phyloP scores from a whole-genome alignment of 2,797 vertebrate species.

The Epinephelus malabaricus region DNA sequence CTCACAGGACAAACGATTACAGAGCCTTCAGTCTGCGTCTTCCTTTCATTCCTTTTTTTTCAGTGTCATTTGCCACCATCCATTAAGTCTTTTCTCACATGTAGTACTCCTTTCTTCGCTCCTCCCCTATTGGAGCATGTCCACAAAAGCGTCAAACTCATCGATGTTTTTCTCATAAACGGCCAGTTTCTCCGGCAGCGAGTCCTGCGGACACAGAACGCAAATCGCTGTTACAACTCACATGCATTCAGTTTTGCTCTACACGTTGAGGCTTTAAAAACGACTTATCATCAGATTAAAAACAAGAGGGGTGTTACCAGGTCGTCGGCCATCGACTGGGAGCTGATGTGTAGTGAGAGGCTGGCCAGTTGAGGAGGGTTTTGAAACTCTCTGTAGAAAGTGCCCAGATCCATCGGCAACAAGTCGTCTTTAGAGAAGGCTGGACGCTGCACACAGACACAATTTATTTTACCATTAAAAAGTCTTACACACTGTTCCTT shows the following conservation, averaged over 20 bases:
- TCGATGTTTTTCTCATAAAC: slow-evolving; percentile 98
- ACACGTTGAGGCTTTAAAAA: too few species aligned
- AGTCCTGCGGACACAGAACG: slow-evolving; percentile 87
- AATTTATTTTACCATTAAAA: too few species aligned
- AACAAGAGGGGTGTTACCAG: slow-evolving; percentile 85
- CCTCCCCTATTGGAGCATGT: slow-evolving; percentile 93
- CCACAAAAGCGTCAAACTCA: slow-evolving; percentile 98
- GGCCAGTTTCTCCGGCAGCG: slow-evolving; percentile 96
- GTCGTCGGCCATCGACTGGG: slow-evolving; percentile 99
- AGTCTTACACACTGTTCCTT: too few species aligned
- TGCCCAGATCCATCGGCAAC: slow-evolving; percentile 97
- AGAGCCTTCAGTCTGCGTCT: slow-evolving; percentile 28
- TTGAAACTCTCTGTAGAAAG: slow-evolving; percentile 98
- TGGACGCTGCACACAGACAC: slow-evolving; percentile 87
- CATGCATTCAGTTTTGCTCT: background rate
- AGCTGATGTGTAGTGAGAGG: slow-evolving; percentile 95
- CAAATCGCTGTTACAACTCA: fast-evolving
- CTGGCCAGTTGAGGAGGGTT: slow-evolving; percentile 98
- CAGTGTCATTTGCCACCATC: background rate
- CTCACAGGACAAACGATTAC: slow-evolving; percentile 37
- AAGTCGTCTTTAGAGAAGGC: slow-evolving; percentile 99
- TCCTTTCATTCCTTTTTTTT: slow-evolving; percentile 12
- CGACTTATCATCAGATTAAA: background rate
- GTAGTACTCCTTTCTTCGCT: background rate
- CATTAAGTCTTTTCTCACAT: slow-evolving; percentile 17